A percentile compares a stretch with the other conserved stretches of the same genome.
Evolutionary conservation across 2,113 vertebrate species (phyloP).

Genomic region (Chaetura pelagica): DNA sequence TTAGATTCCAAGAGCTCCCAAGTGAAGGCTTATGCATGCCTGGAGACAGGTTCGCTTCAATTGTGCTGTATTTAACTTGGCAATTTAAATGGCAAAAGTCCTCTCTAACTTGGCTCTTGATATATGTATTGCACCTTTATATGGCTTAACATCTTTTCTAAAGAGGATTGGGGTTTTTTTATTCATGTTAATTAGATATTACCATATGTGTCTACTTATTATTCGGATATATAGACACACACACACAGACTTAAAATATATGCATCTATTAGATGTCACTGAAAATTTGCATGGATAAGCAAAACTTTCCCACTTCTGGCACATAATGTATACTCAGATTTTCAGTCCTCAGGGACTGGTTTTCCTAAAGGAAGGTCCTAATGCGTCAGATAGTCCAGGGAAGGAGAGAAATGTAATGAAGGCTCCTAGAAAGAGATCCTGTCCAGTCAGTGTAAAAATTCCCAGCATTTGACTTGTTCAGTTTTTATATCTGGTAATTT

Average conservation of each 20-base stretch:
- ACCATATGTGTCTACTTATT: neutral
- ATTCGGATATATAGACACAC: neutral
- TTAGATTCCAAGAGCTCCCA: conserved; percentile 68
- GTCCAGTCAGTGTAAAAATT: neutral
- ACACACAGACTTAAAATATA: neutral
- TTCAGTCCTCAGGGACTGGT: neutral
- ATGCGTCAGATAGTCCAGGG: neutral
- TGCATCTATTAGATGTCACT: neutral
- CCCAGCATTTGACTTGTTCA: neutral
- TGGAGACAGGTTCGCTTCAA: conserved; percentile 55
- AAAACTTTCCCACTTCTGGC: neutral
- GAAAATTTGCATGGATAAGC: neutral
- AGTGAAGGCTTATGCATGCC: conserved; percentile 40
- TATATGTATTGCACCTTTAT: conserved; percentile 64
- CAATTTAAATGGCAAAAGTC: conserved; percentile 55
- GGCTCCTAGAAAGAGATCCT: neutral
- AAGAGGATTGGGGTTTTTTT: conserved; percentile 41
- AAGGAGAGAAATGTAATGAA: neutral
- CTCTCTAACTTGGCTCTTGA: conserved; percentile 69
- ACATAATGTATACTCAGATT: neutral
- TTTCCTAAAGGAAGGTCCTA: neutral
- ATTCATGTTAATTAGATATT: conserved; percentile 62
- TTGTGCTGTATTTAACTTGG: conserved; percentile 75
- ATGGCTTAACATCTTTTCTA: conserved; percentile 61
- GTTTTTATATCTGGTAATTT: neutral